A percentile compares a stretch with the other conserved stretches of the same genome.
These are phyloP conservation scores for Eidolon helvum DNA, from an alignment of 2,113 vertebrate genomes.

Conservation along the genomic window DNA sequence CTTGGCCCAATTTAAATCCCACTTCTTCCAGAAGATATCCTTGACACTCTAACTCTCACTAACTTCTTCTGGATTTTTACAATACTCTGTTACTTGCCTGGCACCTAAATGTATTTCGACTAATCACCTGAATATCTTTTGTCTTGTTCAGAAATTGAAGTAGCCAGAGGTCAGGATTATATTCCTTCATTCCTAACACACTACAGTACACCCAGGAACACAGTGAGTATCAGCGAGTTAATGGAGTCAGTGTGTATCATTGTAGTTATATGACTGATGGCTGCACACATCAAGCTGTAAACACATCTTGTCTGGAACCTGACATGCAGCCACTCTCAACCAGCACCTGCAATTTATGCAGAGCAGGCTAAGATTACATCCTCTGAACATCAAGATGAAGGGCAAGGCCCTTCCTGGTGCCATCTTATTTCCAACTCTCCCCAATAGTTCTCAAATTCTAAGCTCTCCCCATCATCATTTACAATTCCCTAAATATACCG, in stretches of 20 bases:
- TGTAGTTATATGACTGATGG: not conserved
- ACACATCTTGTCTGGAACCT: not conserved
- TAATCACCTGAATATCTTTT: not conserved
- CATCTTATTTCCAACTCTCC: not conserved
- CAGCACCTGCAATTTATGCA: not conserved
- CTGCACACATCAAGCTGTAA: not conserved
- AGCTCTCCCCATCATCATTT: not conserved
- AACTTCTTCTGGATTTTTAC: not conserved
- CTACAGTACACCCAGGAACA: not conserved
- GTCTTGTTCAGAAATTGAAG: not conserved
- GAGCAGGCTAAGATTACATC: not conserved
- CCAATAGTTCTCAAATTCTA: not conserved
- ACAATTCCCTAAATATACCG: not conserved
- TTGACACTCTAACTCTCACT: not conserved
- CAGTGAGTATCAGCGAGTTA: not conserved
- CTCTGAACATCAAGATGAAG: not conserved
- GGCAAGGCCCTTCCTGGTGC: not conserved
- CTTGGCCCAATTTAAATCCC: not conserved
- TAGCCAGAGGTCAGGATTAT: not conserved
- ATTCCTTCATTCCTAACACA: not conserved
- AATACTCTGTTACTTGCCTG: not conserved
- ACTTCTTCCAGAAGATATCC: not conserved
- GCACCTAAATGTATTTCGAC: not conserved
- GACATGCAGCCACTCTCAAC: not conserved
- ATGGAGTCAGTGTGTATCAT: fast-evolving